Evolutionary conservation across 1,140 invertebrate species (phyloP), one percentile per base, ranked within the genome.

Genomic region (Sogatella furcifera): DNA sequence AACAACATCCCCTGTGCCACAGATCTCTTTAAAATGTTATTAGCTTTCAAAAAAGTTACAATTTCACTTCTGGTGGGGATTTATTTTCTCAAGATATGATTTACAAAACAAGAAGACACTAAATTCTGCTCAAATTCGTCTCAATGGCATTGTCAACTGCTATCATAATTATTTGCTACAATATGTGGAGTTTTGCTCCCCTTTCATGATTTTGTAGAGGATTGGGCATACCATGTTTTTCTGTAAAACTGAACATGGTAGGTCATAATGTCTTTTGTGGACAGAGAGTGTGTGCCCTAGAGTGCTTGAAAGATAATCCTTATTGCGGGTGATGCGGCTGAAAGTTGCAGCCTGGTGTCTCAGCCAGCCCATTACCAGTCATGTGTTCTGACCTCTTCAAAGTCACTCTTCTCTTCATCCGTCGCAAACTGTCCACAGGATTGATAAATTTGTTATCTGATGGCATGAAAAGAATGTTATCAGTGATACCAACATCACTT

Each of bases 281-380:
- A 59, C 41, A 22, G 41, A 59, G 31, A 59, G 31, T 22, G 57
- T 59, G 43, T 59, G 42, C 34, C 55, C 55, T 15, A 57, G 10
- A 34, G 55, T 19, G 14, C 42, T 59, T 2, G 43, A 41, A 9
- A 59, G 38, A 52, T 22, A 49, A 19, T 59, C 57, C 22, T 59
- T 59, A 59, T 22, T 42, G 44, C 1, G 57, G 57, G 15, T 59
- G 17, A 22, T 17, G 15, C 43, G 42, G 15, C 42, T 49, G 43
- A 59, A 59, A 3, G 43, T 59, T 46, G 57, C 57, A 17, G 57
- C 57, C 21, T 59, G 57, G 31, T 59, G 57, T 11, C 57, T 42
- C 11, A 49, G 19, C n/a, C n/a, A n/a, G n/a, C 2, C 57, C 57
- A 59, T 59, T 59, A 11, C 43, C 43, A 5, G 57, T 59, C 13